Conservation (phyloP, 2,113 vertebrate genomes). For the Struthio camelus region DNA sequence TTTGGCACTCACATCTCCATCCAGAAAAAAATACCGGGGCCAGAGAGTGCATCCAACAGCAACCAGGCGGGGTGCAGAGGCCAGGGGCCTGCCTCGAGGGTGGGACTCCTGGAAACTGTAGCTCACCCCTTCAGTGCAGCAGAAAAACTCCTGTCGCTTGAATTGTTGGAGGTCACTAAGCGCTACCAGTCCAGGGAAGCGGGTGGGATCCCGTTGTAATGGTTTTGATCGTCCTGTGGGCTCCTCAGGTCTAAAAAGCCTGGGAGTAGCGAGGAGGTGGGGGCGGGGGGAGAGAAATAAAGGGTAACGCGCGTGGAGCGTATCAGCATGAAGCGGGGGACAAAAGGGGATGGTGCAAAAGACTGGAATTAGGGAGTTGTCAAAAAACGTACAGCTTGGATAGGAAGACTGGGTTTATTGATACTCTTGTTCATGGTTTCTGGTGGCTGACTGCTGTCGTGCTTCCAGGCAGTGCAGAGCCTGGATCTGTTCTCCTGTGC, state of each 20-base stretch:
- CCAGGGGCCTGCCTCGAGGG: neutral
- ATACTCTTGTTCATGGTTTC: neutral
- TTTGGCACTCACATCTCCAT: neutral
- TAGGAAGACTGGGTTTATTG: neutral
- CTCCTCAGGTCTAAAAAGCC: neutral
- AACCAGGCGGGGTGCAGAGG: neutral
- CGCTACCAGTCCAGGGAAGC: neutral
- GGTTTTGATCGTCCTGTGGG: neutral
- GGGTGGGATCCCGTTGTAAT: neutral
- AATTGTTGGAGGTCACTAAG: neutral
- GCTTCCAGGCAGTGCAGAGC: neutral
- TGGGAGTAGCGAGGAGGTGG: fast-evolving
- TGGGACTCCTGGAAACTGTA: fast-evolving
- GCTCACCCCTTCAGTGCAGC: neutral
- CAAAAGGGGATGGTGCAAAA: neutral
- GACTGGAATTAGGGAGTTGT: neutral
- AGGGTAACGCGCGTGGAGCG: neutral
- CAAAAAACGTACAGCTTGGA: neutral
- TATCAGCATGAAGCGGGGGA: neutral
- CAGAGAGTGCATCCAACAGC: neutral
- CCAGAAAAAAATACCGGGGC: neutral
- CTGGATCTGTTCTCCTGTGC: neutral
- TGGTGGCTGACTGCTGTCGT: neutral
- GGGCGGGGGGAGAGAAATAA: neutral
- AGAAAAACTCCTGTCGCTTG: neutral